A percentile compares a stretch with the other conserved stretches of the same genome.
These are phyloP conservation scores for Eubasilissa splendida DNA, from an alignment of 2,888 invertebrate genomes.

Conservation along the genomic window DNA sequence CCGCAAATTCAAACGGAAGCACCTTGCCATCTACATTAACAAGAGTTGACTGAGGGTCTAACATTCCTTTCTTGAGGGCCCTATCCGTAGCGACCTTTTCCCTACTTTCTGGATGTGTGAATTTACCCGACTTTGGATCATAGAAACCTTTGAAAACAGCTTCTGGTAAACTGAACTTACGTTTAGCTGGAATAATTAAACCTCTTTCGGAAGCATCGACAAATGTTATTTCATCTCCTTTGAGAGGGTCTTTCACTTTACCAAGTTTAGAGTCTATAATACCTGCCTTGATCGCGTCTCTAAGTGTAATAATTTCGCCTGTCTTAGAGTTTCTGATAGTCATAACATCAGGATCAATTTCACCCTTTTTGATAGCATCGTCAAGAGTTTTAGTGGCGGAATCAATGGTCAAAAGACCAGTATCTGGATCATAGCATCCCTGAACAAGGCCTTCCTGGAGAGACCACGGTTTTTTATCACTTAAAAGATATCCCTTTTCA, in stretches of 20 bases:
- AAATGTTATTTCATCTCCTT: conserved; percentile 82
- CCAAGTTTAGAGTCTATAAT: conserved; percentile 87
- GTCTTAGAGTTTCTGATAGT: conserved; percentile 86
- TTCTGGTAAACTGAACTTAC: conserved; percentile 88
- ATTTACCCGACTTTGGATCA: conserved; percentile 87
- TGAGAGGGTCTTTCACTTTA: conserved; percentile 83
- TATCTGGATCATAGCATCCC: conserved; percentile 83
- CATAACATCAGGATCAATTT: conserved; percentile 84
- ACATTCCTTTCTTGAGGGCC: conserved; percentile 87
- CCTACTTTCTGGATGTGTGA: conserved; percentile 85
- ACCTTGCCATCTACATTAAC: conserved; percentile 87
- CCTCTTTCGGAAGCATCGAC: conserved; percentile 89
- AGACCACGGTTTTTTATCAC: conserved; percentile 85
- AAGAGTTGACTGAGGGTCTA: conserved; percentile 89
- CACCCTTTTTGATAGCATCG: conserved; percentile 81
- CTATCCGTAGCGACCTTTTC: conserved; percentile 86
- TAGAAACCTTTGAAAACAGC: conserved; percentile 94
- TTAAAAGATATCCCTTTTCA: conserved; percentile 85
- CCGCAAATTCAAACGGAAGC: conserved; percentile 87
- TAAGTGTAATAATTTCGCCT: conserved; percentile 84
- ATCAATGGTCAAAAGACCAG: conserved; percentile 81
- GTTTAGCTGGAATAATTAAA: conserved; percentile 85
- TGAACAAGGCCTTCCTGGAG: conserved; percentile 88
- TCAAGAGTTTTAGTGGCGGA: conserved; percentile 80
- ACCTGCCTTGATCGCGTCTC: conserved; percentile 84